These are phyloP conservation scores for Musca vetustissima DNA, from an alignment of 1,140 invertebrate genomes.

Conservation along the genomic window DNA sequence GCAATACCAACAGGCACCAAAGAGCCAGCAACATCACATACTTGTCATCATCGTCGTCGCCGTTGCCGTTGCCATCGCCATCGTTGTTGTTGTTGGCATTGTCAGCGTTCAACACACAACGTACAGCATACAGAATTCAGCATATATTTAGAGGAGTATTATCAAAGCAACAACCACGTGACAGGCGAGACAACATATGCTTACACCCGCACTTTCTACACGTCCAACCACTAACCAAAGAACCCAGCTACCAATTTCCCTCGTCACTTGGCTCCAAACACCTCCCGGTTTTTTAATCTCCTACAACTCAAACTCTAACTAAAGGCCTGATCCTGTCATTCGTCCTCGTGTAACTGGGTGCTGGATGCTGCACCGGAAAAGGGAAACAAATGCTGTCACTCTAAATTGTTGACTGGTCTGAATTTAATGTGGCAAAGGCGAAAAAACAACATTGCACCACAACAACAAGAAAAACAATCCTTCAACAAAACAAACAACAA, in stretches of 20 bases:
- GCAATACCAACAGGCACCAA: conserved; percentile 3
- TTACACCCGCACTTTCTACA: conserved; percentile 18
- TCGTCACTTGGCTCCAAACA: too few species aligned
- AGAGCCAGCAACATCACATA: conserved; percentile 14
- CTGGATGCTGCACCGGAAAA: too few species aligned
- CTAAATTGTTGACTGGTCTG: conserved; percentile 24
- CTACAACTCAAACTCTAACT: too few species aligned
- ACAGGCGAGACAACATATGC: conserved; percentile 24
- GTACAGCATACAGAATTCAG: background rate
- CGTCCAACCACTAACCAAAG: too few species aligned
- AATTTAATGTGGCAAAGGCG: conserved; percentile 20
- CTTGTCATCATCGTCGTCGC: background rate
- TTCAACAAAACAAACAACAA: background rate
- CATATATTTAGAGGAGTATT: background rate
- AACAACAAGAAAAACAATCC: background rate
- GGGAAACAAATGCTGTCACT: conserved; percentile 20
- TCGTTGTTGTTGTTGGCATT: conserved; percentile 14
- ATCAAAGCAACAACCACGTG: conserved; percentile 24
- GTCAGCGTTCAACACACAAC: background rate
- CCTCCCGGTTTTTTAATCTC: too few species aligned
- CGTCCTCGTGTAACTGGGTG: too few species aligned
- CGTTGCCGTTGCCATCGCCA: background rate
- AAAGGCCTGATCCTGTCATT: too few species aligned
- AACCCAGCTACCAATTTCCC: too few species aligned
- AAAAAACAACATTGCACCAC: background rate